Conservation (phyloP, 2,888 invertebrate genomes). For the Antheraea yamamai region DNA sequence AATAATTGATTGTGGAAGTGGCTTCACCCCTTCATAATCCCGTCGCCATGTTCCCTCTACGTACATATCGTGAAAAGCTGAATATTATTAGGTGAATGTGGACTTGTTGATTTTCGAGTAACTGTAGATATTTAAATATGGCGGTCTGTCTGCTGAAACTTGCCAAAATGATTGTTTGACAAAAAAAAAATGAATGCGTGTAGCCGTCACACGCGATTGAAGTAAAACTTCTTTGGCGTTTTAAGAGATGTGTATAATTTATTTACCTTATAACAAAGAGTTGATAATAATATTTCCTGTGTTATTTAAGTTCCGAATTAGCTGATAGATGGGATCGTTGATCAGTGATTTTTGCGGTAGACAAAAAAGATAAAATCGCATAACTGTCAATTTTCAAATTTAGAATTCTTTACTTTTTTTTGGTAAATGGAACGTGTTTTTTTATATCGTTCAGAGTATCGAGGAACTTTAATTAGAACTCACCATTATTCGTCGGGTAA, state of each 20-base stretch:
- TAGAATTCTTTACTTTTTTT: slow-evolving; percentile 29
- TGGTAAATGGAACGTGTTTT: slow-evolving; percentile 23
- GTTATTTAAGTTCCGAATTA: no score
- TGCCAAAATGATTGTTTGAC: no score
- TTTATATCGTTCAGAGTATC: slow-evolving; percentile 34
- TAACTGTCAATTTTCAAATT: slow-evolving; percentile 43
- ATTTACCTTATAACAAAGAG: no score
- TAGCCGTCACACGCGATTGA: no score
- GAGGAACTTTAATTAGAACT: slow-evolving; percentile 63
- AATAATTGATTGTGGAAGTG: slow-evolving; percentile 73
- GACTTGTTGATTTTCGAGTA: background rate
- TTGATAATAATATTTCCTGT: no score
- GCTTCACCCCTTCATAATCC: slow-evolving; percentile 69
- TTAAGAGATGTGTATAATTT: no score
- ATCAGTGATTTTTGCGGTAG: background rate
- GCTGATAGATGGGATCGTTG: no score
- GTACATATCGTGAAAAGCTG: slow-evolving; percentile 4
- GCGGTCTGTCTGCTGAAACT: no score
- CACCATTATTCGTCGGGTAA: slow-evolving; percentile 52
- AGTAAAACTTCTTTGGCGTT: no score
- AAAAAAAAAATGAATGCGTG: no score
- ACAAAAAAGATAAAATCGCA: slow-evolving; percentile 4
- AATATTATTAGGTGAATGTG: background rate
- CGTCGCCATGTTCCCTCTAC: slow-evolving; percentile 35
- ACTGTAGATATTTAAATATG: no score